These are phyloP conservation scores for Zapus hudsonius DNA, from an alignment of 2,113 vertebrate genomes.

Conservation along the genomic window DNA sequence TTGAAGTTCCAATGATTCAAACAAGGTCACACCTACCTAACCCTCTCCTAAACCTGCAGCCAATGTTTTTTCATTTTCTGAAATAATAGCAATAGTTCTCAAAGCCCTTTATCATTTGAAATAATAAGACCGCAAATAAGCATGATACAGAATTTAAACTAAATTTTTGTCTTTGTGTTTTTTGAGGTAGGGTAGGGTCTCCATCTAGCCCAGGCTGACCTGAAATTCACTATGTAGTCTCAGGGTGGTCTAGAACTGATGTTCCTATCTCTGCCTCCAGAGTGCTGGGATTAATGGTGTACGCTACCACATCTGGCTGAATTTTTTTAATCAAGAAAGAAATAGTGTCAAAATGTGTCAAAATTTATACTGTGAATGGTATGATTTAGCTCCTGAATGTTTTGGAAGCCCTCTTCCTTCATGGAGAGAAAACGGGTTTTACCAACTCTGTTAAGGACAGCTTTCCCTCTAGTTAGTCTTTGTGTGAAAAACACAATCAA, in stretches of 20 bases:
- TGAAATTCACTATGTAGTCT: no score
- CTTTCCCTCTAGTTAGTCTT: not conserved
- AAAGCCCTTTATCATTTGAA: not conserved
- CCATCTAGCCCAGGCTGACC: no score
- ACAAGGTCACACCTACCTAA: not conserved
- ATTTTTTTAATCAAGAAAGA: not conserved
- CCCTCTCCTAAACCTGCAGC: not conserved
- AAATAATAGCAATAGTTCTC: constrained; percentile 5
- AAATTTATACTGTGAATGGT: not conserved
- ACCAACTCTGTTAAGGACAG: not conserved
- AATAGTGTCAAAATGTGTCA: not conserved
- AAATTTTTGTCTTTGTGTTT: no score
- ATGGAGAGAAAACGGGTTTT: not conserved
- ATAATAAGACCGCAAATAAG: not conserved
- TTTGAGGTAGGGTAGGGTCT: no score
- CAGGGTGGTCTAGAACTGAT: no score
- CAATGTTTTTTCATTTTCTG: not conserved
- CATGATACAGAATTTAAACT: constrained; percentile 33
- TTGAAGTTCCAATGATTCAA: not conserved
- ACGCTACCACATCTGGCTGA: no score
- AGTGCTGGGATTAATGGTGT: no score
- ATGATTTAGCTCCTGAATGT: not conserved
- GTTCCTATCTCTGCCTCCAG: no score
- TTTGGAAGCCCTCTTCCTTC: not conserved
- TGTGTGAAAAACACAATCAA: constrained; percentile 23